Base-by-base conservation (phyloP, 1,140 invertebrate species). In the Pseudomyrmex pallidus region DNA sequence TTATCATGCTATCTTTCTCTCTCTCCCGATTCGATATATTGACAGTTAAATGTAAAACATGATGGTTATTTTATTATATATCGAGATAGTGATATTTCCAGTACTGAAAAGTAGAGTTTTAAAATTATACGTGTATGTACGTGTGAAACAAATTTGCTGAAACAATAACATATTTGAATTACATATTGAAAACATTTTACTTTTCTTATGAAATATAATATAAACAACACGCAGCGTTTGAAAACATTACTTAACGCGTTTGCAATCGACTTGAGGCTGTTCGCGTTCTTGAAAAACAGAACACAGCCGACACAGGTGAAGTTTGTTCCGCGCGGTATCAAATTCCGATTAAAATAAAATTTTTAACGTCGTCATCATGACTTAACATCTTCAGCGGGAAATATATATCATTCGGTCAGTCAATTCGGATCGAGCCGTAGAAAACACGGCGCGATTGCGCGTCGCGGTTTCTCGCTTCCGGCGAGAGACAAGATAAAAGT, bases 341-440 rank as follows among this genome's bases (percentile, higher is more conserved):
- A 87, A 87, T 84, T 73, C 78, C 54, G 57, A 2, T 35, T 84
- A 87, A 84, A 87, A 87, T 87, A 74, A 74, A 87, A 87, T 87
- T 87, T 80, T 87, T 83, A 80, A 87, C 70, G 73, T 10, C 62
- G 44, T 56, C 48, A 56, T 66, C 61, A 76, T 85, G 87, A 88
- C 74, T 87, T 87, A 88, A 88, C 73, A 52, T 52, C 64, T 78
- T 70, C 22, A 54, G 48, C 57, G 22, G 5, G 56, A 3, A 74
- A 20, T 20, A 22, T 12, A 22, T 74, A 66, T 77, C 63, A 52
- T 80, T 74, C 64, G 50, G 63, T 59, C 57, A 66, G 64, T 80
- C 48, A 85, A 87, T 87, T 70, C 35, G 35, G 85, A 74, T 67
- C 22, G 25, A 25, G 72, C 48, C 13, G 52, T 12, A 17, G 48